Conservation (phyloP, 1,140 invertebrate species). For the Heliconius himera region DNA sequence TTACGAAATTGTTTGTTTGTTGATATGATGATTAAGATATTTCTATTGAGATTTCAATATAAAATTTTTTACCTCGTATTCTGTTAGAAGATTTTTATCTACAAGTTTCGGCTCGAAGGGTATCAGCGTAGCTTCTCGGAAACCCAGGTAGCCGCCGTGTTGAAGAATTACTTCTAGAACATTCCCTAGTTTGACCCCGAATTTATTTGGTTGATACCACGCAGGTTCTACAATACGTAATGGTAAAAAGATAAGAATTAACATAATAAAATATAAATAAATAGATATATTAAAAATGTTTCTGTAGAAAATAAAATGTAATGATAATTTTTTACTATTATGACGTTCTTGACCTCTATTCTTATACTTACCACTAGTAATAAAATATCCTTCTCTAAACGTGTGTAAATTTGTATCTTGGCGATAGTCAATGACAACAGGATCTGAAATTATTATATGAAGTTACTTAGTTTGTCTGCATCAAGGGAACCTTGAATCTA, state of each 20-base stretch:
- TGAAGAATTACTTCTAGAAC: conserved; percentile 91
- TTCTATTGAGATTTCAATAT: neutral
- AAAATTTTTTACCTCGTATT: conserved; percentile 83
- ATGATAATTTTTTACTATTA: neutral
- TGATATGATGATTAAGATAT: neutral
- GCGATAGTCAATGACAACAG: conserved; percentile 85
- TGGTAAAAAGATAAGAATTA: conserved; percentile 15
- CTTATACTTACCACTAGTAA: conserved; percentile 87
- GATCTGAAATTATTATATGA: conserved; percentile 82
- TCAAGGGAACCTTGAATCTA: too few relatives aligned
- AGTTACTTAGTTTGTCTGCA: neutral
- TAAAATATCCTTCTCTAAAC: conserved; percentile 91
- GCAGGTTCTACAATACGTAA: conserved; percentile 85
- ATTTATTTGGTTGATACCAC: conserved; percentile 91
- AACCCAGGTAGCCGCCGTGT: conserved; percentile 84
- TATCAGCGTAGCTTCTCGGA: conserved; percentile 93
- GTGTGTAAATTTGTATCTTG: conserved; percentile 79
- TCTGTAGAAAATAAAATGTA: too few relatives aligned
- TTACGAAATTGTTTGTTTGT: too few relatives aligned
- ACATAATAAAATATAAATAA: neutral
- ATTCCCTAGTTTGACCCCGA: conserved; percentile 96
- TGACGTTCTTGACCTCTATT: too few relatives aligned
- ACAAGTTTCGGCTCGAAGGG: conserved; percentile 97
- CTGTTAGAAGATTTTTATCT: conserved; percentile 88
- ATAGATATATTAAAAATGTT: neutral